A percentile compares a stretch with the other conserved stretches of the same genome.
phyloP scores from a whole-genome alignment of 2,888 invertebrate species.

The Hemistola chrysoprasaria region DNA sequence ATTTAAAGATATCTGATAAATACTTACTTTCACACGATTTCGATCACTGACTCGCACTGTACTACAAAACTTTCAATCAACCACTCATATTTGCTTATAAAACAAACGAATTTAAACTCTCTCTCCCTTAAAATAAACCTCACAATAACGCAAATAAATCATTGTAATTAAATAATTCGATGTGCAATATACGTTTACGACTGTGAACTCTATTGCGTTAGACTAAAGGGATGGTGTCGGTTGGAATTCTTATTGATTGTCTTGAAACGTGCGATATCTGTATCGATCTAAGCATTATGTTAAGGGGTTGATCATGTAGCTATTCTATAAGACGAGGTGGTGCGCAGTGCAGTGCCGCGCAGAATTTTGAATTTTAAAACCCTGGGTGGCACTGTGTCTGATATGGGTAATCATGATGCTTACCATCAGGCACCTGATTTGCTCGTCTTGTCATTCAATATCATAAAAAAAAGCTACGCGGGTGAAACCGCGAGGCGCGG shows the following conservation, averaged over 20 bases:
- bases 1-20: too few relatives aligned
- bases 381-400: too few relatives aligned
- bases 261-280: slow-evolving; percentile 20
- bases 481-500: too few relatives aligned
- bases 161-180: slow-evolving; percentile 33
- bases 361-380: too few relatives aligned
- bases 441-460: too few relatives aligned
- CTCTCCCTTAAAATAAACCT: slow-evolving; percentile 3
- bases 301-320: slow-evolving; percentile 5
- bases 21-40: too few relatives aligned
- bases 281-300: slow-evolving; percentile 14
- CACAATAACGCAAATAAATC: not conserved
- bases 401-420: too few relatives aligned
- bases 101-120: slow-evolving; percentile 16
- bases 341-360: too few relatives aligned
- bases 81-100: slow-evolving; percentile 18
- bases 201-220: slow-evolving; percentile 33
- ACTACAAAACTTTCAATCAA: slow-evolving; percentile 13
- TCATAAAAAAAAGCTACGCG: too few relatives aligned
- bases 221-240: slow-evolving; percentile 29
- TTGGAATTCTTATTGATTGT: slow-evolving; percentile 26
- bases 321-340: too few relatives aligned
- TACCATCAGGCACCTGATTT: too few relatives aligned
- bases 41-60: slow-evolving; percentile 6
- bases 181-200: slow-evolving; percentile 31